phyloP scores from a whole-genome alignment of 2,888 invertebrate species.

The Heliothis peltigera region DNA sequence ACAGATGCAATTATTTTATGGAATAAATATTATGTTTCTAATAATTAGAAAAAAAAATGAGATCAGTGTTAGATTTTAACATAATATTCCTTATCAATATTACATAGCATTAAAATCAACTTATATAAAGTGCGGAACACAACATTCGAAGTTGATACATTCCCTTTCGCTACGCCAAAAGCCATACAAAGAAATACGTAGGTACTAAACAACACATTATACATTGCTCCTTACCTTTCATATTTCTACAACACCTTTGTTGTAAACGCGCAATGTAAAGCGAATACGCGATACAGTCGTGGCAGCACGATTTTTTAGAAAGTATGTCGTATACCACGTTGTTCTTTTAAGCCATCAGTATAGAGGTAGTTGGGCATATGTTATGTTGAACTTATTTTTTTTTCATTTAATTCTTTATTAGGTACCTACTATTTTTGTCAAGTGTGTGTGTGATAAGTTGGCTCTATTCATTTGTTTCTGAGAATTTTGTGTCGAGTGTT shows the following conservation, averaged over 20 bases:
- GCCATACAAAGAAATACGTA: constrained; percentile 5
- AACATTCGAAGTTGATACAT: constrained; percentile 26
- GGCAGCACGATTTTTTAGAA: constrained; percentile 54
- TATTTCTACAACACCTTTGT: background rate
- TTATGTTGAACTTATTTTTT: constrained; percentile 28
- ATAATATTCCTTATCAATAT: constrained; percentile 12
- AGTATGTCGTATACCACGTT: constrained; percentile 47
- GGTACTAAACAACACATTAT: background rate
- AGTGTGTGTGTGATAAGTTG: constrained; percentile 39
- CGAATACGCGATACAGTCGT: constrained; percentile 21
- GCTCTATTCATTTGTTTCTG: background rate
- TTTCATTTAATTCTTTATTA: constrained; percentile 15
- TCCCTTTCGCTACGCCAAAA: constrained; percentile 37
- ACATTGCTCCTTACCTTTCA: constrained; percentile 40
- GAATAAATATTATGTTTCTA: background rate
- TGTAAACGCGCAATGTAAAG: constrained; percentile 23
- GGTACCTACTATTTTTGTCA: background rate
- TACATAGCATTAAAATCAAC: constrained; percentile 15
- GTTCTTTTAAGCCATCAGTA: constrained; percentile 49
- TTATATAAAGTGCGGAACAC: background rate
- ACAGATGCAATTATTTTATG: no score
- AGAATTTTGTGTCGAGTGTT: background rate
- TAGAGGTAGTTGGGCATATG: constrained; percentile 25
- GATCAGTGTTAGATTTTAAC: background rate
- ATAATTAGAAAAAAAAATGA: background rate